phyloP scores from a whole-genome alignment of 2,113 vertebrate species.

The Ploceus nigricollis region DNA sequence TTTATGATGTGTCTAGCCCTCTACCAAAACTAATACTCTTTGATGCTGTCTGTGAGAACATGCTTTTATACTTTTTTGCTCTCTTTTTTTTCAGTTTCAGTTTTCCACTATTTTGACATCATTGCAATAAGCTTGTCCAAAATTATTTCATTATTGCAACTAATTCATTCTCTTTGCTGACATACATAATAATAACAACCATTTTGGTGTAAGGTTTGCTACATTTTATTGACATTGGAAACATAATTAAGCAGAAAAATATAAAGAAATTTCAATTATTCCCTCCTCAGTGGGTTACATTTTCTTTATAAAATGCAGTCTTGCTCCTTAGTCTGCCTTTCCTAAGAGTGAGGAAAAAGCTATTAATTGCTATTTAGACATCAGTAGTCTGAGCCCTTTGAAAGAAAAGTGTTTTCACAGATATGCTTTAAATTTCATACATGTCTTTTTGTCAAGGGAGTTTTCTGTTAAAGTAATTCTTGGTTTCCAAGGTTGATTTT shows the following conservation, averaged over 20 bases:
- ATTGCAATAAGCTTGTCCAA: neutral
- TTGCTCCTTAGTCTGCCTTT: neutral
- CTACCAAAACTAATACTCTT: neutral
- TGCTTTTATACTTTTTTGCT: neutral
- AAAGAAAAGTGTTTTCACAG: neutral
- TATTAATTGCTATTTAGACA: neutral
- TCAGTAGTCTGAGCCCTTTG: neutral
- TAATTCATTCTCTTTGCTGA: neutral
- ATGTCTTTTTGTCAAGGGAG: neutral
- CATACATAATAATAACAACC: neutral
- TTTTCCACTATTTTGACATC: neutral
- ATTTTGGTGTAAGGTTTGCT: neutral
- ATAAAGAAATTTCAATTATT: neutral
- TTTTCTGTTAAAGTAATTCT: neutral
- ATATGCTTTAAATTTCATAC: neutral
- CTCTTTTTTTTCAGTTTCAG: neutral
- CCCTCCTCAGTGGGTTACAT: neutral
- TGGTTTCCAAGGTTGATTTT: neutral
- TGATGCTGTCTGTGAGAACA: neutral
- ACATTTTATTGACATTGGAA: neutral
- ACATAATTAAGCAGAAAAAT: neutral
- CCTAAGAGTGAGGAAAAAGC: neutral
- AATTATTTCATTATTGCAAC: neutral
- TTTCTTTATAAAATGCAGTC: neutral
- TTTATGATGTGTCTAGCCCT: neutral